Percentiles rank a stretch among this genome's conserved stretches.
Conservation (phyloP, 1,140 invertebrate genomes). For the Lepeophtheirus salmonis region DNA sequence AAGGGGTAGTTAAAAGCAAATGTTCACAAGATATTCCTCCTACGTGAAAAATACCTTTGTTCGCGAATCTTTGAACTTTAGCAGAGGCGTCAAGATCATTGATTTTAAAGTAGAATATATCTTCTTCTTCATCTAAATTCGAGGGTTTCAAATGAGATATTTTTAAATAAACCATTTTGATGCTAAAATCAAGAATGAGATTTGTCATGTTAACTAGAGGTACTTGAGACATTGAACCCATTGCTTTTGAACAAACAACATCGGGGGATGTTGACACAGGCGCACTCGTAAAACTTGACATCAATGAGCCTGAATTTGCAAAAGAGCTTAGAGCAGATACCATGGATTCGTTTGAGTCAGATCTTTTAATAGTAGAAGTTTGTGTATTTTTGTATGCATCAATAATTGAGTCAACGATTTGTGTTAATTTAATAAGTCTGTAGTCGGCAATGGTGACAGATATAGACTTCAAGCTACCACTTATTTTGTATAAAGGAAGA, state of each 20-base stretch:
- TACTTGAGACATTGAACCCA: not conserved
- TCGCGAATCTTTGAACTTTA: not conserved
- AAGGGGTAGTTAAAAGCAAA: not conserved
- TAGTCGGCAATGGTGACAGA: not conserved
- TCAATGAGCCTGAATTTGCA: not conserved
- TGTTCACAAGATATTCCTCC: not conserved
- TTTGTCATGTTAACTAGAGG: not conserved
- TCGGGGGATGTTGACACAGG: not conserved
- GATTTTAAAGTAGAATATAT: constrained; percentile 1
- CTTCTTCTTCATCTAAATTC: constrained; percentile 1
- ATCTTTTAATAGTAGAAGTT: not conserved
- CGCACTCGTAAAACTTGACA: not conserved
- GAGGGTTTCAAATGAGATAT: not conserved
- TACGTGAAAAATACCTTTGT: not conserved
- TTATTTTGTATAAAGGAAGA: not conserved
- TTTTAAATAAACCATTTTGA: not conserved
- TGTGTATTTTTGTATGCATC: not conserved
- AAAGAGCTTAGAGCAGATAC: not conserved
- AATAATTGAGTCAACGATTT: not conserved
- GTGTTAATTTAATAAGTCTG: constrained; percentile 1
- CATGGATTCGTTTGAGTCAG: not conserved
- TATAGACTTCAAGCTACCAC: not conserved
- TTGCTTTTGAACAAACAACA: not conserved
- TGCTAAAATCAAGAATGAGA: not conserved
- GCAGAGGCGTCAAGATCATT: not conserved